Percentiles rank a stretch among this genome's conserved stretches.
Conservation (phyloP, 2,113 vertebrate species). For the Clarias batrachus region DNA sequence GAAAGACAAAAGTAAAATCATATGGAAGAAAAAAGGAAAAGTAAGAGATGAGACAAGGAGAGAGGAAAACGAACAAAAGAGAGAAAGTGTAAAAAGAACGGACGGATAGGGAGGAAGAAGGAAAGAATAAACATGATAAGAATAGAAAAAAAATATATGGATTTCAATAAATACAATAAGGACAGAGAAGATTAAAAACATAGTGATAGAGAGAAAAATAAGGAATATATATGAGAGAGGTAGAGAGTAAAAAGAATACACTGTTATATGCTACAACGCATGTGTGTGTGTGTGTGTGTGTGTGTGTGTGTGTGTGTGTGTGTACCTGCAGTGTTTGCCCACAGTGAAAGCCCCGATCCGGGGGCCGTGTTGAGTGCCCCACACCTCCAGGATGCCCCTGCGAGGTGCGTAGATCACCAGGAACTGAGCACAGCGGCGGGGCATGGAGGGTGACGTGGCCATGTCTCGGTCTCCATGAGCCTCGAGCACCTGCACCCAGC, state of each 20-base stretch:
- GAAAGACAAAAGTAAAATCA: background rate
- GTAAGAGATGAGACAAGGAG: background rate
- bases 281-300: background rate
- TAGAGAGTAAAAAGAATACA: background rate
- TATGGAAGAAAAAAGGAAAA: background rate
- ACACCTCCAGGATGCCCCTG: slow-evolving; percentile 94
- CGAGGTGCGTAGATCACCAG: slow-evolving; percentile 93
- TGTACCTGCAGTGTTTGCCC: slow-evolving; percentile 92
- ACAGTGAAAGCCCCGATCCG: slow-evolving; percentile 95
- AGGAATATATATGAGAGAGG: background rate
- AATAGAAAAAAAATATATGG: background rate
- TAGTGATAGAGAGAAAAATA: background rate
- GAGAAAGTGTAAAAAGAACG: background rate
- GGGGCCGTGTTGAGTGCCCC: slow-evolving; percentile 93
- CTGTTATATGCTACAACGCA: background rate
- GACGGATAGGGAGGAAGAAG: background rate
- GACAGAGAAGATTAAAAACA: background rate
- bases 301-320: background rate
- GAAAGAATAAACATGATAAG: background rate
- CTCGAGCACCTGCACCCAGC: slow-evolving; percentile 91
- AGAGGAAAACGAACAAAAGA: background rate
- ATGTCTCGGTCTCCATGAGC: slow-evolving; percentile 83
- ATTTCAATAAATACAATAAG: background rate
- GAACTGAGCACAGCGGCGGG: slow-evolving; percentile 87
- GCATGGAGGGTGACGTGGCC: slow-evolving; percentile 73